Base-by-base conservation (phyloP, 2,888 invertebrate genomes). In the Anthophora plumipes region DNA sequence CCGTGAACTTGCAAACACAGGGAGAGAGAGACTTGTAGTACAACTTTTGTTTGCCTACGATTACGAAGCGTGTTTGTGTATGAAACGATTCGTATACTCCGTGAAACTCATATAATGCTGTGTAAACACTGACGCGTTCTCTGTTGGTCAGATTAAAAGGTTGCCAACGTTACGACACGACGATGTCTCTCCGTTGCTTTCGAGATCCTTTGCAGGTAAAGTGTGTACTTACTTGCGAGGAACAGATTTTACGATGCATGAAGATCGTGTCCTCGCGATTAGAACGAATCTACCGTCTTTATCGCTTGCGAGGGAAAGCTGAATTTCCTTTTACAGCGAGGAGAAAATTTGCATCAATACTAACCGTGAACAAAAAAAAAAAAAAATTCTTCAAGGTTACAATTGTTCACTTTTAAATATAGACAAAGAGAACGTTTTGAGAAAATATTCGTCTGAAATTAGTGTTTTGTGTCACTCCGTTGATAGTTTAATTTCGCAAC, bases 181-280 rank as follows among this genome's bases (percentile, higher is more conserved):
- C 55, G 48, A 64, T 55, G 61, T 52, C 59, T 57, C 59, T 22
- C 37, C 22, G 9, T 14, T 57, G 50, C 57, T 75, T 63, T 57
- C 61, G 43, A 39, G 17, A 64, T 72, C 48, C 22, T 31, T 22
- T 37, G 41, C 1, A n/a, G 31, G 31, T 4, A 4, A 12, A 55
- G 48, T n/a, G n/a, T n/a, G n/a, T n/a, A n/a, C n/a, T n/a, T n/a
- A n/a, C n/a, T n/a, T n/a, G 20, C 46, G 14, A 48, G 64, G 41
- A 63, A 57, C 31, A 60, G 59, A 52, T 70, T 76, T 57, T 66
- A 59, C 64, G 25, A 54, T 52, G 50, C 46, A 46, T 8, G 59
- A 66, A 76, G 63, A 75, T 64, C 66, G 59, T 69, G 37, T 69
- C 64, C 12, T 31, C 25, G 14, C 59, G 75, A 63, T 75, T 69